These are phyloP conservation scores for Cephus sareptanus DNA, from an alignment of 2,888 invertebrate genomes.

Conservation along the genomic window DNA sequence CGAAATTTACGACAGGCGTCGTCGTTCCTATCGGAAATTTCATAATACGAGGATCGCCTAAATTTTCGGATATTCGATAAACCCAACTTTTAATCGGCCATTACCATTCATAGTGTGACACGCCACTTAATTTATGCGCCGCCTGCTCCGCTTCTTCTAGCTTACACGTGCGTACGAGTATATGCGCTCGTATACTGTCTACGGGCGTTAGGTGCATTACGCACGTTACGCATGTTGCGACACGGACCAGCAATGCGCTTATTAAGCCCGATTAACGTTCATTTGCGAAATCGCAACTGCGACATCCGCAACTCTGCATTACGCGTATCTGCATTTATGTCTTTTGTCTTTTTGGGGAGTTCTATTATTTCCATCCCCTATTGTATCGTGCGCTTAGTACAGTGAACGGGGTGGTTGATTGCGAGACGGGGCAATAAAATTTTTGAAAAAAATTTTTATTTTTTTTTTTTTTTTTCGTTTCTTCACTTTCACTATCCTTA, in stretches of 20 bases:
- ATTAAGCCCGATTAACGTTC: slow-evolving; percentile 50
- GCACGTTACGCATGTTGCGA: background rate
- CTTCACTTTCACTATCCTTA: background rate
- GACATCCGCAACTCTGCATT: background rate
- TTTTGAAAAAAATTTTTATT: no score
- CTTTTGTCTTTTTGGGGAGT: background rate
- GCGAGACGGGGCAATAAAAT: no score
- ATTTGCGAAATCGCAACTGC: slow-evolving; percentile 42
- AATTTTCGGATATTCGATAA: background rate
- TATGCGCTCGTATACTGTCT: background rate
- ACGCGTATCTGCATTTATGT: background rate
- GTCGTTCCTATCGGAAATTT: background rate
- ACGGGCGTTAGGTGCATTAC: background rate
- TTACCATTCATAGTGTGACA: background rate
- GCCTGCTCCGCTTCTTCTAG: background rate
- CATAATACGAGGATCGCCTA: background rate
- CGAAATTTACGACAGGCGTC: background rate
- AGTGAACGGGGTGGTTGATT: background rate
- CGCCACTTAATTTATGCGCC: background rate
- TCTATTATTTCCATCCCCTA: background rate
- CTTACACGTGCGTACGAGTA: background rate
- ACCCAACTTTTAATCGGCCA: slow-evolving; percentile 1
- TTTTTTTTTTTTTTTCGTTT: background rate
- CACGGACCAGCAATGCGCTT: background rate
- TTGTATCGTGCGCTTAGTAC: background rate